Conservation (phyloP, 2,797 vertebrate species). For the Chloroceryle amazona region DNA sequence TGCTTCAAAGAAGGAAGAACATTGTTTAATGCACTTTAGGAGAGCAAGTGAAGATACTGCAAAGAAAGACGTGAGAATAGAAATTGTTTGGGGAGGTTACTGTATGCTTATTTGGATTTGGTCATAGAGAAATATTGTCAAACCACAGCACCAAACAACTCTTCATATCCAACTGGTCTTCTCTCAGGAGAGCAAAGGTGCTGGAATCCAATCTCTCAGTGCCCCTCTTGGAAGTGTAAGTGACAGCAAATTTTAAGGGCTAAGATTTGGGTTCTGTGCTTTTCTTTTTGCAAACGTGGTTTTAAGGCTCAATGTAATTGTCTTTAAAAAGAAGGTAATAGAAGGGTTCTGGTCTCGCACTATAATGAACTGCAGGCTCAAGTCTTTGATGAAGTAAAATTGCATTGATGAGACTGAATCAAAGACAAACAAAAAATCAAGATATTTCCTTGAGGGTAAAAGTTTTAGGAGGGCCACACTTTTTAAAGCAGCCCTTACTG, state of each 20-base stretch:
- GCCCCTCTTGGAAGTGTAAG: not conserved
- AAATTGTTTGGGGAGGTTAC: accelerated
- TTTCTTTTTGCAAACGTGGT: not conserved
- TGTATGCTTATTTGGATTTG: accelerated
- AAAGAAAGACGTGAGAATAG: not conserved
- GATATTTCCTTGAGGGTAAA: slow-evolving; percentile 42
- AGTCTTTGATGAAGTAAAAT: slow-evolving; percentile 50
- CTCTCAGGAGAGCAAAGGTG: not conserved
- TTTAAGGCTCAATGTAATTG: not conserved
- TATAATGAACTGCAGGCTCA: slow-evolving; percentile 53
- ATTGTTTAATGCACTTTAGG: not conserved
- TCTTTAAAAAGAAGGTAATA: slow-evolving; percentile 34
- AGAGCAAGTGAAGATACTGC: not conserved
- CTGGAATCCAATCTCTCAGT: not conserved
- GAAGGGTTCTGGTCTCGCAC: slow-evolving; percentile 1
- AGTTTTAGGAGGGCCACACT: not conserved
- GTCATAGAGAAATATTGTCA: not conserved
- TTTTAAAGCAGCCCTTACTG: not conserved
- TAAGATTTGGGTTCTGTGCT: not conserved
- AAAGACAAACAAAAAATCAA: slow-evolving; percentile 52
- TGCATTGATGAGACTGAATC: slow-evolving; percentile 40
- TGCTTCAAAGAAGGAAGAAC: not conserved
- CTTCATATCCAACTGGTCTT: not conserved
- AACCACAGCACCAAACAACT: not conserved
- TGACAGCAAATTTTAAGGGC: not conserved